phyloP scores from a whole-genome alignment of 2,113 vertebrate genomes.

The Mormyrus iriodes region DNA sequence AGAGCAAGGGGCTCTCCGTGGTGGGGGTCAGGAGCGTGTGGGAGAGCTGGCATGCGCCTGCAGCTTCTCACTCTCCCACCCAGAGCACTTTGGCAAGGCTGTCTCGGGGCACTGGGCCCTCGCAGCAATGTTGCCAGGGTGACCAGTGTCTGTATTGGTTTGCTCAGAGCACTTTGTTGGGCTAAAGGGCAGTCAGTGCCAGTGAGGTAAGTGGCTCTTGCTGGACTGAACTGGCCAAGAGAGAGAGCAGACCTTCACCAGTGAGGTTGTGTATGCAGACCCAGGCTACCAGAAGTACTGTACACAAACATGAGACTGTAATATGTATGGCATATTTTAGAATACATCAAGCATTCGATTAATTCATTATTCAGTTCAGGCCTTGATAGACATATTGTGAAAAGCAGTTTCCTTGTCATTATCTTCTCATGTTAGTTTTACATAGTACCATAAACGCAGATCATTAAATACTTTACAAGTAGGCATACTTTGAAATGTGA shows the following conservation, averaged over 20 bases:
- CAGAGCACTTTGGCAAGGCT: background rate
- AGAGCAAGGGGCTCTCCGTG: background rate
- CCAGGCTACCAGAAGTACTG: background rate
- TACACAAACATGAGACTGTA: background rate
- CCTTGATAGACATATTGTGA: background rate
- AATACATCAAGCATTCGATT: background rate
- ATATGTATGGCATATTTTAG: background rate
- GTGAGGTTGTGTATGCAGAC: background rate
- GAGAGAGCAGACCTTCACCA: background rate
- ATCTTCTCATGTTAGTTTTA: background rate
- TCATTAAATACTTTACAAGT: background rate
- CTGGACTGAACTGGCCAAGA: background rate
- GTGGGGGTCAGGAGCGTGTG: background rate
- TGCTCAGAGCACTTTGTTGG: background rate
- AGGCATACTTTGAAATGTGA: background rate
- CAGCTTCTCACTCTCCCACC: background rate
- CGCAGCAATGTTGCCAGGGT: background rate
- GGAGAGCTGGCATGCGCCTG: background rate
- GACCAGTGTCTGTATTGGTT: background rate
- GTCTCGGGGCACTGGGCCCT: background rate
- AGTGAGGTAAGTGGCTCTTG: background rate
- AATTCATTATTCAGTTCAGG: background rate
- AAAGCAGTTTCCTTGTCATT: background rate
- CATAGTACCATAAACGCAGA: background rate
- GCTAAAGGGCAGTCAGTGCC: background rate